Base-by-base conservation (phyloP, 2,888 invertebrate species). In the Drosophila mulleri region DNA sequence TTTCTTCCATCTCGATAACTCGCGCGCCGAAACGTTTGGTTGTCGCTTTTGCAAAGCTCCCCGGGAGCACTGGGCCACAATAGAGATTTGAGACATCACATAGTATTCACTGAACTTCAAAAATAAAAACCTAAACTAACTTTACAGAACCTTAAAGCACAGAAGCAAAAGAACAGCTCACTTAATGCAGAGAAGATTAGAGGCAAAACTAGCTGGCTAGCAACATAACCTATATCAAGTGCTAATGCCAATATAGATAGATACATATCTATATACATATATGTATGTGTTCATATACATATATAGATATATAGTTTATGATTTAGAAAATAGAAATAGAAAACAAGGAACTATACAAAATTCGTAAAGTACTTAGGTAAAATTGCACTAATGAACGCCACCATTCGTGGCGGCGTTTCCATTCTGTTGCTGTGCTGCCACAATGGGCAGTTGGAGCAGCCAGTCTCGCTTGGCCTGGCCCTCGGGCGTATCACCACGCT, bases 41-140 rank as follows among this genome's bases (percentile, higher is more conserved):
- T 63, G 45, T 58, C 66, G 45, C 37, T 23, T 57, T 65, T 26
- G 41, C 56, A 67, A 39, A 67, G 78, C 87, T 87, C 77, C 80
- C 82, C 84, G 69, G 83, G 79, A 83, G 83, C 83, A 78, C 88
- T 88, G 86, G 86, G 83, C 77, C 75, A 80, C 77, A 88, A 73
- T 78, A 80, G 86, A 86, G 86, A 88, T 75, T 82, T 88, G 83
- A 86, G 88, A 87, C 86, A 87, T 87, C 86, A 87, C 86, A 87
- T 87, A 88, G 88, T 77, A 83, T 88, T 80, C 72, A 80, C 80
- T 78, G 75, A 78, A 78, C 64, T 70, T 76, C 48, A 60, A 70
- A 72, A 73, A 50, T 52, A 69, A 58, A 58, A 58, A 70, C 72
- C 80, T 83, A 81, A 76, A 75, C 84, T 87, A 87, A 84, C 84